A percentile compares a stretch with the other conserved stretches of the same genome.
Evolutionary conservation across 2,888 invertebrate species (phyloP).

Genomic region (Ichneumoninae sp.): DNA sequence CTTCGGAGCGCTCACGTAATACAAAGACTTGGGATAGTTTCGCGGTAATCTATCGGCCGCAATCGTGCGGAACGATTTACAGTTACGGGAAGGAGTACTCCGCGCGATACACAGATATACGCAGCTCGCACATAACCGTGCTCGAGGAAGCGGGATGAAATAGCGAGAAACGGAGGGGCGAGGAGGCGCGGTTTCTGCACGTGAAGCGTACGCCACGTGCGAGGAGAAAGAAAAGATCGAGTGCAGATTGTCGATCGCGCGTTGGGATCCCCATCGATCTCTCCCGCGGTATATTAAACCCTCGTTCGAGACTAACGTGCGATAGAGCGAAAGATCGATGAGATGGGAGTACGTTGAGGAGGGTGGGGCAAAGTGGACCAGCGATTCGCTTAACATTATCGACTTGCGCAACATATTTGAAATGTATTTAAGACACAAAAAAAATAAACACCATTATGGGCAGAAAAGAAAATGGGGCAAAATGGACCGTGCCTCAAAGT

Average conservation of each 20-base stretch:
- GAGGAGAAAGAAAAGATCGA: neutral
- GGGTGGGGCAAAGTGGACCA: neutral
- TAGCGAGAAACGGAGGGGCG: conserved; percentile 12
- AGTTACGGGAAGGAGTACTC: conserved; percentile 48
- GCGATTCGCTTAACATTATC: neutral
- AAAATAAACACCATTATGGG: neutral
- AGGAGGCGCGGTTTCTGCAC: neutral
- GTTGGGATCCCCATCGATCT: conserved; percentile 5
- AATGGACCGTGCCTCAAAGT: neutral
- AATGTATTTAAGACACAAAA: neutral
- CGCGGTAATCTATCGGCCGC: conserved; percentile 4
- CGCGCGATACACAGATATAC: neutral
- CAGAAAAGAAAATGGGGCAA: neutral
- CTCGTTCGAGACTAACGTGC: conserved; percentile 25
- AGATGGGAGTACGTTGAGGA: neutral
- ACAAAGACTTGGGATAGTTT: neutral
- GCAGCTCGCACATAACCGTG: neutral
- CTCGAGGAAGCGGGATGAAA: neutral
- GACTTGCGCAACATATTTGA: neutral
- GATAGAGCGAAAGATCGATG: conserved; percentile 3
- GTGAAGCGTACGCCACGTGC: conserved; percentile 25
- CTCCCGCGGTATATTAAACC: conserved; percentile 3
- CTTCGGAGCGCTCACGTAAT: neutral
- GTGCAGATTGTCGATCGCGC: conserved; percentile 2
- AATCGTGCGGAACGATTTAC: conserved; percentile 47